phyloP scores from a whole-genome alignment of 1,140 invertebrate species.

The Ptiloglossa arizonensis region DNA sequence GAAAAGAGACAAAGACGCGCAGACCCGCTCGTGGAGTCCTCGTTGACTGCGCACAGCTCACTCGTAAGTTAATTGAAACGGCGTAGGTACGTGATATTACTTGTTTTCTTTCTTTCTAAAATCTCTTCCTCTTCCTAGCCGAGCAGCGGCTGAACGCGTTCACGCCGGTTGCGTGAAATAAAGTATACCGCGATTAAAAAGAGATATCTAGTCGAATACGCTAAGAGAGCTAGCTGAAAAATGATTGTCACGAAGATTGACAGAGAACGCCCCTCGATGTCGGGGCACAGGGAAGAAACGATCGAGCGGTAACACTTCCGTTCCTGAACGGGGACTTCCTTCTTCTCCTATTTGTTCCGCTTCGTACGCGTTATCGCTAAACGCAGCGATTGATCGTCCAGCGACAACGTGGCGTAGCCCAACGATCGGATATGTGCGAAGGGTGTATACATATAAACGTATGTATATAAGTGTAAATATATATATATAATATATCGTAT shows the following conservation, averaged over 20 bases:
- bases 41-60: constrained; percentile 32
- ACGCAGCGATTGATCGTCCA: constrained; percentile 15
- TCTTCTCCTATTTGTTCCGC: not conserved
- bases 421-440: constrained; percentile 61
- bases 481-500: too few species aligned
- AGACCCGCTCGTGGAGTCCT: constrained; percentile 12
- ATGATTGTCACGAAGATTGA: constrained; percentile 77
- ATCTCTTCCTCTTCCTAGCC: constrained; percentile 41
- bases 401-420: constrained; percentile 20
- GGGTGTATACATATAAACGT: constrained; percentile 66
- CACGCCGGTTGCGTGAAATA: constrained; percentile 15
- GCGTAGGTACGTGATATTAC: constrained; percentile 68
- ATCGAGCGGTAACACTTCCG: constrained; percentile 10
- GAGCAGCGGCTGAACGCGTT: not conserved
- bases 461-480: constrained; percentile 56
- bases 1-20: not conserved
- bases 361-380: not conserved
- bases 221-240: constrained; percentile 65
- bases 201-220: constrained; percentile 42
- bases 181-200: constrained; percentile 54
- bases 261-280: constrained; percentile 39
- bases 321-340: not conserved
- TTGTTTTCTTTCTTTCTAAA: not conserved
- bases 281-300: constrained; percentile 33
- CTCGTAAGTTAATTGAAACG: constrained; percentile 75